Evolutionary conservation across 2,888 invertebrate genomes (phyloP).

Genomic region (Himalopsyche tibetana): DNA sequence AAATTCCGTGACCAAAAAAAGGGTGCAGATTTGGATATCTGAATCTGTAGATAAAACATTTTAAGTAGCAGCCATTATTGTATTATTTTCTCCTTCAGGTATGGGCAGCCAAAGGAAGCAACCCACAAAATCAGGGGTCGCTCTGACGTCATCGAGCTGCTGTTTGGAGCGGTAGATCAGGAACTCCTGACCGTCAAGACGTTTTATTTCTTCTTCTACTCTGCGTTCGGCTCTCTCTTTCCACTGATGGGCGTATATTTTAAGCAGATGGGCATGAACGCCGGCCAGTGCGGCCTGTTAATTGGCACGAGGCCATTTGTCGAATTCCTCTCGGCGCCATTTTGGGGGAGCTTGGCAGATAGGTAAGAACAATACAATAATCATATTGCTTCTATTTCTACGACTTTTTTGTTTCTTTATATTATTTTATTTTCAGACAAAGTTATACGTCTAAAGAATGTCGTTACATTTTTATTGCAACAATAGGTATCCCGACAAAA

Average conservation of each 20-base stretch:
- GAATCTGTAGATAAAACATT: no score
- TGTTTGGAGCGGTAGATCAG: slow-evolving; percentile 91
- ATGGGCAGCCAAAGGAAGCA: slow-evolving; percentile 91
- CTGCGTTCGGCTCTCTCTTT: slow-evolving; percentile 98
- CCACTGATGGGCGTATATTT: slow-evolving; percentile 99
- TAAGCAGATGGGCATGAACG: slow-evolving; percentile 99
- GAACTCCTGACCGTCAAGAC: slow-evolving; percentile 96
- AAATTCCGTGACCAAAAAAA: no score
- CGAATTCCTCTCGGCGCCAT: slow-evolving; percentile 97
- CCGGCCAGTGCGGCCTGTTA: slow-evolving; percentile 94
- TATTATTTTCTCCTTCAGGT: slow-evolving; percentile 73
- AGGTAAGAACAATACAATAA: slow-evolving; percentile 72
- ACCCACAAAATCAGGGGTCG: slow-evolving; percentile 93
- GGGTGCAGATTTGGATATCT: no score
- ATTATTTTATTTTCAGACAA: no score
- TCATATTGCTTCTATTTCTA: no score
- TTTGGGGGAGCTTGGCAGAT: slow-evolving; percentile 98
- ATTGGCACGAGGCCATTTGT: slow-evolving; percentile 98
- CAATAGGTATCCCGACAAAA: no score
- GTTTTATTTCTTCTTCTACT: slow-evolving; percentile 99
- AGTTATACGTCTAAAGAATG: no score
- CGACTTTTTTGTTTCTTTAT: no score
- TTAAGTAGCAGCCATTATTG: slow-evolving; percentile 17
- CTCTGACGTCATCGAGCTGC: slow-evolving; percentile 88
- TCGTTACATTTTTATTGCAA: no score